Evolutionary conservation across 2,797 vertebrate species (phyloP), one percentile per base, ranked within the genome.

Genomic region (Oophaga sylvatica): DNA sequence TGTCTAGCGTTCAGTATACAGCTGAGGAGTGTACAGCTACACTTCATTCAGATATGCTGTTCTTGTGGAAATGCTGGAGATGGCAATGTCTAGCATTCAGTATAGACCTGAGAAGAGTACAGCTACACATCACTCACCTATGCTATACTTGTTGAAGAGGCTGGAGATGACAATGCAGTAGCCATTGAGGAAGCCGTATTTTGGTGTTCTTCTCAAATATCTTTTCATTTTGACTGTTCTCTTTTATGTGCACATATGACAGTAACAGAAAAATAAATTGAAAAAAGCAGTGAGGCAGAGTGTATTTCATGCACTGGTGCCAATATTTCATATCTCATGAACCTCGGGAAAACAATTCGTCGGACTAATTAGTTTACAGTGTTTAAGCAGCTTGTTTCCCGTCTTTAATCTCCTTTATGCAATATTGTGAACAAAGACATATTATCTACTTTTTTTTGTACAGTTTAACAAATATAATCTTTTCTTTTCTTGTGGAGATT

Each of bases 361-460:
- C 16, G 90, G 94, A 93, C 94, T 95, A 96, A 96, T 96, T 96
- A 96, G 93, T 95, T 96, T 94, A 95, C 94, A 94, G 93, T 93
- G 93, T 95, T 95, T 96, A 95, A 95, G 95, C 94, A 94, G 94
- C 94, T 95, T 94, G 94, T 94, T 95, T 93, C 89, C 90, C 62
- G 45, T 94, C 93, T 94, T 95, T 95, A 96, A 96, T 95, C 94
- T 95, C 94, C 94, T 95, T 94, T 93, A 93, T 92, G 92, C 91
- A 94, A 94, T 93, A 93, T 91, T 92, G 91, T 70, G 89, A 94
- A 95, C 93, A 95, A 94, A 94, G 92, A 91, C 92, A 93, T 93
- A 93, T 94, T 94, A 95, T 95, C 94, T 93, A 92, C 92, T 90
- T 90, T 93, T 93, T 88, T 92, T 89, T 90, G 89, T 91, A 90